Evolutionary conservation across 2,113 vertebrate genomes (phyloP).

Genomic region (Microtus richardsoni): DNA sequence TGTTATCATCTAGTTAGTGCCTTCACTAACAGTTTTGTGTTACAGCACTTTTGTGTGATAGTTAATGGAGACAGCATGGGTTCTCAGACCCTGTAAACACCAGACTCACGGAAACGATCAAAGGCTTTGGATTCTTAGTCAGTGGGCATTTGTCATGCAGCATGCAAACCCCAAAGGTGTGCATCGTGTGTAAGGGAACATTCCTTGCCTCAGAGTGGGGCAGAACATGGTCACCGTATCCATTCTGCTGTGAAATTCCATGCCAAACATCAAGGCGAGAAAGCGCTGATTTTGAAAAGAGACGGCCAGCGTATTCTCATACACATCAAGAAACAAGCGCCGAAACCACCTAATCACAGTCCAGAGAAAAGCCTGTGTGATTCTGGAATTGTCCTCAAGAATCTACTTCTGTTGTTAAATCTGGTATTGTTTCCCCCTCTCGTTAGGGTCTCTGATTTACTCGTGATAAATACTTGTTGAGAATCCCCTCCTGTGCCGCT

Average conservation of each 20-base stretch:
- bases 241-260: neutral
- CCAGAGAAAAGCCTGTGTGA: neutral
- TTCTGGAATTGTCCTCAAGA: neutral
- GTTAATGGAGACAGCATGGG: neutral
- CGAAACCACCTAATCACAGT: conserved; percentile 9
- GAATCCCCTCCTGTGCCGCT: neutral
- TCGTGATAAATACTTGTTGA: conserved; percentile 2
- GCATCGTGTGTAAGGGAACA: neutral
- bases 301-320: neutral
- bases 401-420: neutral
- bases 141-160: neutral
- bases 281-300: neutral
- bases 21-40: neutral
- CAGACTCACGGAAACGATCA: neutral
- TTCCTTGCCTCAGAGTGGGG: neutral
- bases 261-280: neutral
- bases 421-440: neutral
- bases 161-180: neutral
- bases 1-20: neutral
- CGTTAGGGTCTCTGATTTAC: neutral
- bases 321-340: neutral
- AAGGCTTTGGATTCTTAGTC: neutral
- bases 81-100: neutral
- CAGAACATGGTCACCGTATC: neutral
- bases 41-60: neutral